These are phyloP conservation scores for Spongilla lacustris DNA, from an alignment of 37 sponge, comb jelly and placozoan genomes.

Conservation along the genomic window DNA sequence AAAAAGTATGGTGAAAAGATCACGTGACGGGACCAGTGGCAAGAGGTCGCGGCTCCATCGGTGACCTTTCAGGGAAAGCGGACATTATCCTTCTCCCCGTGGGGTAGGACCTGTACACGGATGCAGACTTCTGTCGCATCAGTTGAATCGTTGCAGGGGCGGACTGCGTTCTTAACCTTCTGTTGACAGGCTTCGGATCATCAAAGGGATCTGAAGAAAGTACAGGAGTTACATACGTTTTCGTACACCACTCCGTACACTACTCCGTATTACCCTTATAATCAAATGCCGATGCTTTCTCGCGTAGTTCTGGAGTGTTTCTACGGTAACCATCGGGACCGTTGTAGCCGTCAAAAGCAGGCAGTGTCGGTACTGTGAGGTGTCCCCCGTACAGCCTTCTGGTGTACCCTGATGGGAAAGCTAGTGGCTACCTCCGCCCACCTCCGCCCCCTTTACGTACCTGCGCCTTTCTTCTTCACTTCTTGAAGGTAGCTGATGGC, in stretches of 20 bases:
- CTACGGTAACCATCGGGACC: constrained; percentile 78
- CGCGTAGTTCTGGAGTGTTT: constrained; percentile 72
- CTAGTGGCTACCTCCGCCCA: too few species aligned
- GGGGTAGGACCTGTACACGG: constrained; percentile 10
- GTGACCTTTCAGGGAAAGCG: not conserved
- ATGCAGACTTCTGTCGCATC: constrained; percentile 49
- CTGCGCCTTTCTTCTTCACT: constrained; percentile 36
- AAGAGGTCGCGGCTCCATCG: not conserved
- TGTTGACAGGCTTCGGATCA: constrained; percentile 24
- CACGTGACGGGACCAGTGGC: not conserved
- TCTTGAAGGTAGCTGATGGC: constrained; percentile 35
- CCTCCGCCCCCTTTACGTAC: constrained; percentile 7
- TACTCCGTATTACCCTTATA: constrained; percentile 53
- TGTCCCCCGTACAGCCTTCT: constrained; percentile 73
- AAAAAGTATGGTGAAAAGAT: too few species aligned
- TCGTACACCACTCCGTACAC: not conserved
- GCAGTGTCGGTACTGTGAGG: constrained; percentile 39
- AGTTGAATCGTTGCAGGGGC: constrained; percentile 55
- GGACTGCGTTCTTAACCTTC: constrained; percentile 29
- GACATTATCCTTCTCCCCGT: constrained; percentile 15
- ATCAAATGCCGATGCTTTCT: constrained; percentile 70
- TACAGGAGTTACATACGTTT: too few species aligned
- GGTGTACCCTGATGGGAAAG: constrained; percentile 54
- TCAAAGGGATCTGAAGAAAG: constrained; percentile 71
- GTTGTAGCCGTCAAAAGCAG: constrained; percentile 59